A percentile compares a stretch with the other conserved stretches of the same genome.
These are phyloP conservation scores for Agraylea sexmaculata DNA, from an alignment of 1,140 invertebrate genomes.

Conservation along the genomic window DNA sequence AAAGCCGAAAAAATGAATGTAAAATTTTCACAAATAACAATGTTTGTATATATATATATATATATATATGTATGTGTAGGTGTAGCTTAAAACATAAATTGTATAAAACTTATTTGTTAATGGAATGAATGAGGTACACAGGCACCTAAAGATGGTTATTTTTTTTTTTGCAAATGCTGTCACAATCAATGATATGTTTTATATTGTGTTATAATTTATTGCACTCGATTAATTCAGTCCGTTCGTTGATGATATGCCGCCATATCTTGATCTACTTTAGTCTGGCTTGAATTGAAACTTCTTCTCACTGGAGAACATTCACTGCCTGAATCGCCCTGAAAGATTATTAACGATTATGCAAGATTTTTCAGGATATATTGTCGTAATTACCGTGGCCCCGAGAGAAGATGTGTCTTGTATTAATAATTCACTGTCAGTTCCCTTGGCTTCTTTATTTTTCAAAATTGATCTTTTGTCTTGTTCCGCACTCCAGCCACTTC, in stretches of 20 bases:
- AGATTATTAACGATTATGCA: conserved; percentile 11
- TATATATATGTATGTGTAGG: neutral
- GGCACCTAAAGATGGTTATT: too few species aligned
- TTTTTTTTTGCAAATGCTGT: conserved; percentile 35
- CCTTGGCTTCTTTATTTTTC: conserved; percentile 38
- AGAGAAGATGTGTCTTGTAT: conserved; percentile 36
- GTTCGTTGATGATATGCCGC: conserved; percentile 8
- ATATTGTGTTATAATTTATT: conserved; percentile 36
- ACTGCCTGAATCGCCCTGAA: conserved; percentile 41
- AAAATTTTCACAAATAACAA: neutral
- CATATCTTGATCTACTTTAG: conserved; percentile 21
- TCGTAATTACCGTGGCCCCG: conserved; percentile 30
- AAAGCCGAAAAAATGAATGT: conserved; percentile 2
- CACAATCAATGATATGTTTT: conserved; percentile 44
- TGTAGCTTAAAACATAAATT: conserved; percentile 6
- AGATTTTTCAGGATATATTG: conserved; percentile 1
- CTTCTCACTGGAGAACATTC: conserved; percentile 39
- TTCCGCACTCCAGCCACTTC: conserved; percentile 32
- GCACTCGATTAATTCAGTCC: conserved; percentile 23
- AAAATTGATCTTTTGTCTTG: conserved; percentile 37
- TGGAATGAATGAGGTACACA: conserved; percentile 14
- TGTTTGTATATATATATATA: neutral
- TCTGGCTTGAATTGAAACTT: conserved; percentile 34
- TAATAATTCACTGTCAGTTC: conserved; percentile 40
- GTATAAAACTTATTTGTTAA: conserved; percentile 13